Conservation (phyloP, 2,797 vertebrate species). For the Hafferia zeledoni region DNA sequence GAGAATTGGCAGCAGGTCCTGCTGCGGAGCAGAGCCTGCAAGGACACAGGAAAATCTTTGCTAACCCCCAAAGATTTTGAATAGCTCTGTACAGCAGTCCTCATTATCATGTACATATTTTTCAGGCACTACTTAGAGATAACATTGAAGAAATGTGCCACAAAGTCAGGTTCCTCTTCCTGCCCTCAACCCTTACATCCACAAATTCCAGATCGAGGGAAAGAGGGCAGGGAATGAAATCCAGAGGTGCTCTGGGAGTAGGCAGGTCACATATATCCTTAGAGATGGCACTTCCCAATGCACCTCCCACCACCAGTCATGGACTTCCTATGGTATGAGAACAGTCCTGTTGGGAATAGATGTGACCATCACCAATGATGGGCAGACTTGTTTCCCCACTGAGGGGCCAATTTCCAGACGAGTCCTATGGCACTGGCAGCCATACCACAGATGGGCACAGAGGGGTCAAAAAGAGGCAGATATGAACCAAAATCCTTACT, state of each 20-base stretch:
- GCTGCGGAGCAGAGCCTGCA: not conserved
- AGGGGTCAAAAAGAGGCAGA: not conserved
- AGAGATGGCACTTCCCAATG: not conserved
- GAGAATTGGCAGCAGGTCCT: not conserved
- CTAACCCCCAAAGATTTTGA: not conserved
- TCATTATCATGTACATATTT: not conserved
- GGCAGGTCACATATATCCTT: not conserved
- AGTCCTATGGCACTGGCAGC: not conserved
- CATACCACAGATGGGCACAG: not conserved
- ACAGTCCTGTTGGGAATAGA: not conserved
- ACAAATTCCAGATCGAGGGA: not conserved
- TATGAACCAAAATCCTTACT: not conserved
- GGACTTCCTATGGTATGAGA: not conserved
- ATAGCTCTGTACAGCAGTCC: not conserved
- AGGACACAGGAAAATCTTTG: not conserved
- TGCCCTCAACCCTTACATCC: rapidly evolving
- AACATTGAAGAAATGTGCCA: not conserved
- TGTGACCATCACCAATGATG: rapidly evolving
- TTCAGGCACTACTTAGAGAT: not conserved
- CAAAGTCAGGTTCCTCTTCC: not conserved
- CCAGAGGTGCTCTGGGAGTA: not conserved
- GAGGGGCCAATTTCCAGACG: not conserved
- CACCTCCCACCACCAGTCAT: rapidly evolving
- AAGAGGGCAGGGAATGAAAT: not conserved
- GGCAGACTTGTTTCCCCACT: not conserved